Evolutionary conservation across 1,140 invertebrate species (phyloP).

Genomic region (Bombus picipes): DNA sequence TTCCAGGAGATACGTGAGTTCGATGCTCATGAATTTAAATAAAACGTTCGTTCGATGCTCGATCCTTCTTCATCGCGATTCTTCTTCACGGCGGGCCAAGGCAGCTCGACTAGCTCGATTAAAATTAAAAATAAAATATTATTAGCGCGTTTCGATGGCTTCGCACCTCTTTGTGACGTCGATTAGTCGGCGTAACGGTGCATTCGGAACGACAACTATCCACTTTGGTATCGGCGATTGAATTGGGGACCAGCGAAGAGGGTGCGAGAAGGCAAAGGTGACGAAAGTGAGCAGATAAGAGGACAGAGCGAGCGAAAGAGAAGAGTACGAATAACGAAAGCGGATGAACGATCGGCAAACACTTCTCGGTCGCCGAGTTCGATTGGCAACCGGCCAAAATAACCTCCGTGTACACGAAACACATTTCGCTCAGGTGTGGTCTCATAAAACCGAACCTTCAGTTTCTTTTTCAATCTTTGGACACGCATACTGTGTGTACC

Average conservation of each 20-base stretch:
- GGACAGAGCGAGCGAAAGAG: conserved; percentile 2
- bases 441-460: background rate
- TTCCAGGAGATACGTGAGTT: background rate
- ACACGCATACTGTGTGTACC: background rate
- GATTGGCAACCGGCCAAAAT: conserved; percentile 34
- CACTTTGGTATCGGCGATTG: background rate
- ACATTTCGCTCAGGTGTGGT: conserved; percentile 26
- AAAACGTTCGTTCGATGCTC: background rate
- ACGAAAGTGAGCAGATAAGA: conserved; percentile 18
- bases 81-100: background rate
- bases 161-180: background rate
- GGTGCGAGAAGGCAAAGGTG: background rate
- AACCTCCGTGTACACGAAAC: conserved; percentile 29
- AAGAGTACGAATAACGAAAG: conserved; percentile 1
- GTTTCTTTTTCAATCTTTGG: background rate
- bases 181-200: background rate
- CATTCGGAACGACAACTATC: background rate
- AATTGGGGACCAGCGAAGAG: background rate
- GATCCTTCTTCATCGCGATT: background rate
- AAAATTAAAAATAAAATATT: background rate
- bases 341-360: conserved; percentile 44
- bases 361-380: conserved; percentile 40
- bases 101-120: background rate
- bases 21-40: background rate
- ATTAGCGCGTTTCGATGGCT: background rate